Evolutionary conservation across 2,797 vertebrate species (phyloP), one percentile per base, ranked within the genome.

Genomic region (Menidia menidia): DNA sequence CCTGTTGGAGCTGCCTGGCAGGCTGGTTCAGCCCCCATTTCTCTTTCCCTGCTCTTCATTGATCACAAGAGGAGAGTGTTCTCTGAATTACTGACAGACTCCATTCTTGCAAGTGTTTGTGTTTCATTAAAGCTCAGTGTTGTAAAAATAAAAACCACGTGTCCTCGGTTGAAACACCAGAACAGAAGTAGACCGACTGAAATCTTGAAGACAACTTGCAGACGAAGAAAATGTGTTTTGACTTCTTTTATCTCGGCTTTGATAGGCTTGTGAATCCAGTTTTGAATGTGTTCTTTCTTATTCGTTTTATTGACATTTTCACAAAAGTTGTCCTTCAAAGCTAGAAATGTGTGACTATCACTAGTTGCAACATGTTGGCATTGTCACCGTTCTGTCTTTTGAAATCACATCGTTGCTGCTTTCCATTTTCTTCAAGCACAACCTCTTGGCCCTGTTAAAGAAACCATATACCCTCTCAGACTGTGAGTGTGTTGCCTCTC

Each of bases 1-100:
- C 78, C 88, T 91, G 41, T 91, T 92, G 90, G 81, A 90, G 87
- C 70, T 80, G 75, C 75, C 87, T 92, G 91, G 90, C 90, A 93
- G 87, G 77, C 84, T 71, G 63, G 65, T 75, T 59, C 72, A 60
- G 45, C 73, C 71, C 44, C 73, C 58, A 13, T 57, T 62, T 66
- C 66, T 75, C 48, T 77, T 82, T 89, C 73, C 69, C 78, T 81
- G 83, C 83, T 91, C 79, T 92, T 92, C 88, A 91, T 89, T 83
- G 76, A 83, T 75, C 81, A 85, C 83, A 85, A 90, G 76, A 89
- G 50, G 79, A 65, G 78, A 82, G 75, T 79, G 65, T 75, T 75
- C 60, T 87, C 74, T 88, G 75, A 89, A 88, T 82, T 63, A 61
- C 66, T 54, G 74, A 88, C 73, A 65, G 75, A 85, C 75, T 77